Conservation (phyloP, 2,797 vertebrate genomes). For the Pogonophryne albipinna region DNA sequence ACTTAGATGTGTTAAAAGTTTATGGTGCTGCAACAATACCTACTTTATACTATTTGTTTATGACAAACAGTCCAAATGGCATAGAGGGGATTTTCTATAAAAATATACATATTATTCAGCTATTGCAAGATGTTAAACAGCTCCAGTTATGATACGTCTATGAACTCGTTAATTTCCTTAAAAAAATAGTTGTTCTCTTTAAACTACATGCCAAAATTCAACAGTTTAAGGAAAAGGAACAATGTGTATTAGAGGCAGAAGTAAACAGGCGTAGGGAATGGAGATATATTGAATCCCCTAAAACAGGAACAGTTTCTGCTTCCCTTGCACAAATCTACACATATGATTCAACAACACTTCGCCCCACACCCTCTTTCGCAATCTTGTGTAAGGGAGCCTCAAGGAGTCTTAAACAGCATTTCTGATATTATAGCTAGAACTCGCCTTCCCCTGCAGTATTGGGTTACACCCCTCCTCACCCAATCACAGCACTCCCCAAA, state of each 20-base stretch:
- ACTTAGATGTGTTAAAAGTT: too few relatives aligned
- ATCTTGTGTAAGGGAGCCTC: slow-evolving; percentile 33
- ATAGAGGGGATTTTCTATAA: too few relatives aligned
- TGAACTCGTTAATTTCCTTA: neutral
- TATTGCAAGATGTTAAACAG: too few relatives aligned
- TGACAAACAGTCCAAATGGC: too few relatives aligned
- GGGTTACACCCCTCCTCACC: slow-evolving; percentile 79
- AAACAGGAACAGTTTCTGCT: neutral
- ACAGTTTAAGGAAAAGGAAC: neutral
- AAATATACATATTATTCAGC: too few relatives aligned
- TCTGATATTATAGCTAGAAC: slow-evolving; percentile 64
- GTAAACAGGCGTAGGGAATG: neutral
- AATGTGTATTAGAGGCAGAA: neutral
- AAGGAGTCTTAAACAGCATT: slow-evolving; percentile 44
- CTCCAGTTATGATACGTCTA: too few relatives aligned
- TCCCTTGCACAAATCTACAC: slow-evolving; percentile 33
- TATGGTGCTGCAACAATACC: too few relatives aligned
- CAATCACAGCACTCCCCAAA: slow-evolving; percentile 93
- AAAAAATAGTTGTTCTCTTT: neutral
- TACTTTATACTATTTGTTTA: too few relatives aligned
- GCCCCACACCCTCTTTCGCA: slow-evolving; percentile 23
- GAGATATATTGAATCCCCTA: slow-evolving; percentile 11
- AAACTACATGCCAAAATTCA: neutral
- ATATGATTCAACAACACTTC: slow-evolving; percentile 28
- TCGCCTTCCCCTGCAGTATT: slow-evolving; percentile 73